Evolutionary conservation across 2,888 invertebrate genomes (phyloP), one percentile per base, ranked within the genome.

Genomic region (Hesperia comma): DNA sequence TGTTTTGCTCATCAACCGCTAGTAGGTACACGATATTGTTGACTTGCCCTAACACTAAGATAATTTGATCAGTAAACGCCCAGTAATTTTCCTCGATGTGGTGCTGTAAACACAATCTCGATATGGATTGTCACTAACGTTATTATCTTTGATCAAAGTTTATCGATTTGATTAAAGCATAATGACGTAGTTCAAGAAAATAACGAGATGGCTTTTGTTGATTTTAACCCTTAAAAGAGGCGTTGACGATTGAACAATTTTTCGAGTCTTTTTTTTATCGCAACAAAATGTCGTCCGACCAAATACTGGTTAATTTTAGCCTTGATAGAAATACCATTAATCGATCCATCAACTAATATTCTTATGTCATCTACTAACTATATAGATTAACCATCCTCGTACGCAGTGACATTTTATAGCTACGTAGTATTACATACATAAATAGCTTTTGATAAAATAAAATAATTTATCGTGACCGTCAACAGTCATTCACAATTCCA

Each of bases 121-220:
- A 53, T 53, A 26, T 53, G n/a, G 51, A 53, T 53, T 53, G 51
- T 53, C 19, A n/a, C n/a, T 49, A 49, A 49, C 51, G 51, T 14
- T 14, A 53, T 53, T 26, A 53, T 53, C 21, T 26, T 26, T 26
- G 26, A 53, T n/a, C 51, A n/a, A 51, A 51, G 14, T 53, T 53
- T 26, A 21, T 53, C 26, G 14, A 19, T 49, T 49, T 19, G 49
- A 49, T 49, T 49, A 49, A 49, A 43, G 43, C 15, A 15, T 15
- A 43, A 0, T 43, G 43, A 43, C 43, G 7, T 6, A 43, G 43
- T 43, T 15, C n/a, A 6, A 0, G 33, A 33, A 43, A n/a, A 15
- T 43, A 15, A 15, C n/a, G 7, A n/a, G 43, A 15, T 15, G n/a
- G 15, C 43, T 15, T 43, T 43, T 43, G n/a, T 43, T 33, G 6